A percentile compares a stretch with the other conserved stretches of the same genome.
phyloP scores from a whole-genome alignment of 2,797 vertebrate genomes.

The Scolopax rusticola region DNA sequence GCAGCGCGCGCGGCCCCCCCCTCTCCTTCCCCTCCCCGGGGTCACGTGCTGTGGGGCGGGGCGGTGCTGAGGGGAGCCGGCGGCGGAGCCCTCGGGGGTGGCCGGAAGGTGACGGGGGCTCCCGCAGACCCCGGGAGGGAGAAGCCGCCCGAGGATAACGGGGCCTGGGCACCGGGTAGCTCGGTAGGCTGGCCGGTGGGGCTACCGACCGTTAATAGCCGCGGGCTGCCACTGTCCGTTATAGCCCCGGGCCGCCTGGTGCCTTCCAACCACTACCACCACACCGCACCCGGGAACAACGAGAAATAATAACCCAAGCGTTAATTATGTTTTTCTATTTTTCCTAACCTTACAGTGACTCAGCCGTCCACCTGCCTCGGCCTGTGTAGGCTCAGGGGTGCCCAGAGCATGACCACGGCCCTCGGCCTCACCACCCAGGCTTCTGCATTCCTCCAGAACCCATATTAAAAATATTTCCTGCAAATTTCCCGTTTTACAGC shows the following conservation, averaged over 20 bases:
- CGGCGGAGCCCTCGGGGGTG: background rate
- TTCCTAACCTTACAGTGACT: background rate
- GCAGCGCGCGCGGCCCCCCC: background rate
- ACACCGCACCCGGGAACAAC: background rate
- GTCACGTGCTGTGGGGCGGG: background rate
- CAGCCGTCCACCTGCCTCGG: background rate
- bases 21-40: background rate
- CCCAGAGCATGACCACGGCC: rapidly evolving
- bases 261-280: background rate
- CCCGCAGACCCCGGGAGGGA: background rate
- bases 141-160: background rate
- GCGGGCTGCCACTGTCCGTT: background rate
- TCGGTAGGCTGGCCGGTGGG: background rate
- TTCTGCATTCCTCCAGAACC: rapidly evolving
- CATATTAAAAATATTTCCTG: background rate
- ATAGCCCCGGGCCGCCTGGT: background rate
- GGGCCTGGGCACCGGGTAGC: background rate
- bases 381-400: background rate
- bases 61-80: background rate
- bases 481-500: background rate
- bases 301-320: rapidly evolving
- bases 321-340: rapidly evolving
- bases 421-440: rapidly evolving
- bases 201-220: background rate
- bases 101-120: background rate